Base-by-base conservation (phyloP, 2,888 invertebrate species). In the Sinelater perroti region DNA sequence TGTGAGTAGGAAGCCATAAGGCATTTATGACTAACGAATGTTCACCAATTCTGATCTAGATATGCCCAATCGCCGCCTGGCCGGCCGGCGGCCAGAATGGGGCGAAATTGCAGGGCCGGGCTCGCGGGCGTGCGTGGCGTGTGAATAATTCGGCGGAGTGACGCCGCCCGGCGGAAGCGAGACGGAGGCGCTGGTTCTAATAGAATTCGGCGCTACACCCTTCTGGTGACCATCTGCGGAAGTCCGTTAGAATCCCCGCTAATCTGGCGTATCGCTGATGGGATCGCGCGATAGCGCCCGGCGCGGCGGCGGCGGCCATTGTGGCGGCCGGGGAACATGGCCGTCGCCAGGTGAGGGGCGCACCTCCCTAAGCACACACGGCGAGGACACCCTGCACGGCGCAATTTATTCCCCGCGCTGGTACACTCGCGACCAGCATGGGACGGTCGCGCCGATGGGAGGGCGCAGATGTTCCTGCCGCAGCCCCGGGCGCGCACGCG, bases 241-340 rank as follows among this genome's bases (percentile, higher is more conserved):
- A 78, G 76, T 78, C 75, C 78, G 78, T 78, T 78, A 77, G 74
- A 70, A 76, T 77, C 75, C 74, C 72, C 71, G 70, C 70, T 77
- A 77, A 77, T 78, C 77, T 77, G 70, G 66, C 60, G 71, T 75
- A 77, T 77, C 76, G 68, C 45, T 50, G 57, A 62, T 56, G 52
- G 61, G 61, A 57, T 61, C 54, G 57, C 56, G 56, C 53, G 61
- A 67, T 68, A 62, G 67, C 60, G 56, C 58, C 60, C 53, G 47
- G 53, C 28, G 40, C 24, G 35, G 35, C 18, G 35, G 21, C 70
- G 74, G 72, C 75, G 68, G 76, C 77, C 76, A 77, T 77, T 76
- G 75, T 74, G 72, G 76, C 68, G 69, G 71, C 67, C 67, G 61
- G 69, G 68, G 71, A 76, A 74, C 71, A 76, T 76, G 76, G 76